Evolutionary conservation across 1,140 invertebrate genomes (phyloP).

Genomic region (Zaprionus lachaisei): DNA sequence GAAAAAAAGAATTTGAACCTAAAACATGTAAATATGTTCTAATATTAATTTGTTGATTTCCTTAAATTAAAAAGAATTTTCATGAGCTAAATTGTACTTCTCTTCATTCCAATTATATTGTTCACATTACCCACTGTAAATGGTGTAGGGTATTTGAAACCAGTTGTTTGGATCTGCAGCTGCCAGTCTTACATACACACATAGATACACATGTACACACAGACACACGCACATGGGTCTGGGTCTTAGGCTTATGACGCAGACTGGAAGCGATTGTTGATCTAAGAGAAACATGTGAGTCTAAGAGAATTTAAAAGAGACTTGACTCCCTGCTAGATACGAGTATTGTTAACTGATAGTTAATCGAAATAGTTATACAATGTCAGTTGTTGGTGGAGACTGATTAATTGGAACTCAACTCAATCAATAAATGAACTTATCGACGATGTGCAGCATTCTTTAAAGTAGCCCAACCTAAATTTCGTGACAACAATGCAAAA

Average conservation of each 20-base stretch:
- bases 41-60: no score
- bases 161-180: slow-evolving; percentile 77
- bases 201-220: slow-evolving; percentile 17
- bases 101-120: not conserved
- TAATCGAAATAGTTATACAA: slow-evolving; percentile 44
- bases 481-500: slow-evolving; percentile 75
- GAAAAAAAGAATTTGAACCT: no score
- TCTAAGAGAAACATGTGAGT: slow-evolving; percentile 45
- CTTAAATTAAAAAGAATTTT: not conserved
- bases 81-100: not conserved
- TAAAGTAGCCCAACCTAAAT: slow-evolving; percentile 67
- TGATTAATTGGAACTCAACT: slow-evolving; percentile 53
- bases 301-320: slow-evolving; percentile 27
- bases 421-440: slow-evolving; percentile 59
- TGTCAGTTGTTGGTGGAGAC: slow-evolving; percentile 28
- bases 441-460: slow-evolving; percentile 30
- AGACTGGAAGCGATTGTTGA: slow-evolving; percentile 44
- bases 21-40: no score
- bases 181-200: slow-evolving; percentile 58
- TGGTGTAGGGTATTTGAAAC: slow-evolving; percentile 58
- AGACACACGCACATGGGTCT: slow-evolving; percentile 11
- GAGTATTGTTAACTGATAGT: slow-evolving; percentile 7
- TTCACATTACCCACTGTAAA: slow-evolving; percentile 8
- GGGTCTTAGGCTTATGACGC: slow-evolving; percentile 28
- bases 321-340: not conserved